These are phyloP conservation scores for Lycodopsis pacificus DNA, from an alignment of 2,797 vertebrate genomes.

Conservation along the genomic window DNA sequence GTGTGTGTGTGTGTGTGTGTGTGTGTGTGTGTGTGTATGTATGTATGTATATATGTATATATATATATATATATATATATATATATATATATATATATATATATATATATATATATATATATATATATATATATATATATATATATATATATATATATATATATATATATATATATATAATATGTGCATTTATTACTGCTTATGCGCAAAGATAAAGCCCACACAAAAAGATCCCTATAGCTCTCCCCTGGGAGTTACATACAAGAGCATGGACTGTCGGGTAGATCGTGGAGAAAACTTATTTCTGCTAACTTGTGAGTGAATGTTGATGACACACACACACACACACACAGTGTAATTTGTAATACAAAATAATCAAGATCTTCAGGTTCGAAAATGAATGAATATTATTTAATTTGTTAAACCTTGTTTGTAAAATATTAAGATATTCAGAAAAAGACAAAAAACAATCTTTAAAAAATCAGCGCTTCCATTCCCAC, in stretches of 20 bases:
- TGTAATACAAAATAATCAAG: background rate
- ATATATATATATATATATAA: conserved; percentile 49
- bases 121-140: too few species aligned
- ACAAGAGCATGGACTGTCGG: conserved; percentile 52
- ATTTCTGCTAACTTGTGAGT: conserved; percentile 51
- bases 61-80: too few species aligned
- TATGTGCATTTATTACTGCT: conserved; percentile 72
- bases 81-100: too few species aligned
- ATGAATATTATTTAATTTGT: background rate
- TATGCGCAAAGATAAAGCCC: conserved; percentile 58
- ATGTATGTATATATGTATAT: too few species aligned
- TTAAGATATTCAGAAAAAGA: background rate
- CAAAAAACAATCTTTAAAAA: background rate
- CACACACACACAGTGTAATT: conserved; percentile 25
- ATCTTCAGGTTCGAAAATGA: conserved; percentile 24
- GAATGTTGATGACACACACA: conserved; percentile 57
- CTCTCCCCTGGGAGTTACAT: conserved; percentile 70
- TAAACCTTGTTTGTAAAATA: background rate
- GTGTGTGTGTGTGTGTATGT: too few species aligned
- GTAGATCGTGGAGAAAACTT: conserved; percentile 45
- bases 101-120: too few species aligned
- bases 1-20: too few species aligned
- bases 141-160: too few species aligned
- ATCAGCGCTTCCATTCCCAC: background rate
- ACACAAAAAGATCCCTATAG: conserved; percentile 68